These are phyloP conservation scores for Tipula confusa DNA, from an alignment of 2,888 invertebrate species.

Conservation along the genomic window DNA sequence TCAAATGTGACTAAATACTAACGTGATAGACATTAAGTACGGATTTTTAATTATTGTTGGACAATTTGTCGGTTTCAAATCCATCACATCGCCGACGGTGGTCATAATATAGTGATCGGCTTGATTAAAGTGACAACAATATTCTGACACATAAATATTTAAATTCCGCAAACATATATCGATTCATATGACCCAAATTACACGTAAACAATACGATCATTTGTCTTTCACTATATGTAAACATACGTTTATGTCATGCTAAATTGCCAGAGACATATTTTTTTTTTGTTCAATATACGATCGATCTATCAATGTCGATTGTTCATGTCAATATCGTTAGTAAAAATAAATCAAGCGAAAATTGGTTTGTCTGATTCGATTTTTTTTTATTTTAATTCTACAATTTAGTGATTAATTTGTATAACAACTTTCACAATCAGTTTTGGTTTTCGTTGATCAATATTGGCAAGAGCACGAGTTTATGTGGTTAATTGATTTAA, in stretches of 20 bases:
- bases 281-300: background rate
- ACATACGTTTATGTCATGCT: constrained; percentile 9
- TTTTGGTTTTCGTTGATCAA: background rate
- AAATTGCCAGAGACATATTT: background rate
- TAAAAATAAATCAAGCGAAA: background rate
- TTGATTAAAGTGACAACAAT: background rate
- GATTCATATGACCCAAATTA: background rate
- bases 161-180: background rate
- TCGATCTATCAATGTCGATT: constrained; percentile 13
- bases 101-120: background rate
- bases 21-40: too few relatives aligned
- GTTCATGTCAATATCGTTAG: background rate
- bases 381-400: background rate
- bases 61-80: too few relatives aligned
- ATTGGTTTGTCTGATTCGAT: background rate
- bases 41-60: too few relatives aligned
- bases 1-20: too few relatives aligned
- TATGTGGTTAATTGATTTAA: background rate
- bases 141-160: background rate
- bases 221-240: background rate
- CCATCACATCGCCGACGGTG: too few relatives aligned
- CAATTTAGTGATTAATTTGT: background rate
- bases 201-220: background rate
- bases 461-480: background rate
- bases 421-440: background rate